A percentile compares a stretch with the other conserved stretches of the same genome.
Conservation (phyloP, 2,797 vertebrate species). For the Octomys mimax region DNA sequence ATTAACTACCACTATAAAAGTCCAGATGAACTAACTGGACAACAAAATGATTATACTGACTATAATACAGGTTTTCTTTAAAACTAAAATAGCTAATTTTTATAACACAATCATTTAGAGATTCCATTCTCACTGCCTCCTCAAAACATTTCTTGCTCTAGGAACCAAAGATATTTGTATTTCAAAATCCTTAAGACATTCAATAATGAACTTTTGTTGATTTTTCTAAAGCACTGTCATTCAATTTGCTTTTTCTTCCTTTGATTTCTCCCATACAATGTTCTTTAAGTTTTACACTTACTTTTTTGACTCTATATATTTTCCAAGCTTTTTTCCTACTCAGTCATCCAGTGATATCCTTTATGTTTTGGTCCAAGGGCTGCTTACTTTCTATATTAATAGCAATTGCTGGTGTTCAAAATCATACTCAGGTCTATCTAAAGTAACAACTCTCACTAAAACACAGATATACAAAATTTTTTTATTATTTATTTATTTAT, state of each 20-base stretch:
- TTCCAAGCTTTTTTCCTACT: background rate
- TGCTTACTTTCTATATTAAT: background rate
- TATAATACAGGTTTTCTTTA: conserved; percentile 42
- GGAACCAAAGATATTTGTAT: background rate
- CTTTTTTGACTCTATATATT: background rate
- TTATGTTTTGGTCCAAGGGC: background rate
- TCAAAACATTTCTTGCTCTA: conserved; percentile 21
- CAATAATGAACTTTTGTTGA: background rate
- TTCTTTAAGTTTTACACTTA: background rate
- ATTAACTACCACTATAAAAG: conserved; percentile 67
- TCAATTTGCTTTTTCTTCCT: background rate
- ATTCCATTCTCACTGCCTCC: background rate
- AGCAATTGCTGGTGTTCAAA: background rate
- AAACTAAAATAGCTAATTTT: conserved; percentile 47
- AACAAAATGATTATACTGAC: conserved; percentile 49
- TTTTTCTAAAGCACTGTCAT: background rate
- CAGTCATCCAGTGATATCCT: background rate
- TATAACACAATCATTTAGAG: background rate
- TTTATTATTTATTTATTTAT: too few relatives aligned
- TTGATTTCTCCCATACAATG: background rate
- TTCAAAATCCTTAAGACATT: background rate
- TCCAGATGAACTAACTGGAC: conserved; percentile 4
- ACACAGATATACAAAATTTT: background rate
- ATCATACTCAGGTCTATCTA: background rate
- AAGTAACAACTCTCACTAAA: background rate